Evolutionary conservation across 2,888 invertebrate species (phyloP).

Genomic region (Drosophila limbata): DNA sequence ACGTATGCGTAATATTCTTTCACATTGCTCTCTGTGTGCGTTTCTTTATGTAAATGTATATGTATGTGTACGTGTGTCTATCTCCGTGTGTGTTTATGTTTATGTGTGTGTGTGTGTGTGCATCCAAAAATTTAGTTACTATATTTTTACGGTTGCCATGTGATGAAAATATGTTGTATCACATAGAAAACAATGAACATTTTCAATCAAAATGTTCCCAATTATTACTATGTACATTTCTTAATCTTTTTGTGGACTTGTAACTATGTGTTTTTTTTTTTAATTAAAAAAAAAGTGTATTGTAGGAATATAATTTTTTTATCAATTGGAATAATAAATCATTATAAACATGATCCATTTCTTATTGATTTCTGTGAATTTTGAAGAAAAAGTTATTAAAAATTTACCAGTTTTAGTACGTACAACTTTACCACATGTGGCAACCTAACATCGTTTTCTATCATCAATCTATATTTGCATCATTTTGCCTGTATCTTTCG

Average conservation of each 20-base stretch:
- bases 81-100: neutral
- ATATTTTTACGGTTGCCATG: neutral
- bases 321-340: neutral
- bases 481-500: slow-evolving; percentile 5
- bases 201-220: neutral
- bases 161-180: neutral
- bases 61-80: neutral
- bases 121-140: neutral
- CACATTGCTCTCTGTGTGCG: slow-evolving; percentile 59
- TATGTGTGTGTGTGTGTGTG: slow-evolving; percentile 12
- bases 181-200: neutral
- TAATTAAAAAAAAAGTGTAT: too few species aligned
- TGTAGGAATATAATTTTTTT: too few species aligned
- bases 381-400: neutral
- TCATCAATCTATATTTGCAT: neutral
- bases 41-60: slow-evolving; percentile 37
- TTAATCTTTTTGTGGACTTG: too few species aligned
- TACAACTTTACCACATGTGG: slow-evolving; percentile 3
- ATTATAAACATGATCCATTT: neutral
- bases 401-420: neutral
- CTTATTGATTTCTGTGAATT: neutral
- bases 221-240: neutral
- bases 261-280: too few species aligned
- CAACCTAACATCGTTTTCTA: neutral
- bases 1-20: slow-evolving; percentile 56